These are phyloP conservation scores for Thermophis baileyi DNA, from an alignment of 2,113 vertebrate genomes.

Conservation along the genomic window DNA sequence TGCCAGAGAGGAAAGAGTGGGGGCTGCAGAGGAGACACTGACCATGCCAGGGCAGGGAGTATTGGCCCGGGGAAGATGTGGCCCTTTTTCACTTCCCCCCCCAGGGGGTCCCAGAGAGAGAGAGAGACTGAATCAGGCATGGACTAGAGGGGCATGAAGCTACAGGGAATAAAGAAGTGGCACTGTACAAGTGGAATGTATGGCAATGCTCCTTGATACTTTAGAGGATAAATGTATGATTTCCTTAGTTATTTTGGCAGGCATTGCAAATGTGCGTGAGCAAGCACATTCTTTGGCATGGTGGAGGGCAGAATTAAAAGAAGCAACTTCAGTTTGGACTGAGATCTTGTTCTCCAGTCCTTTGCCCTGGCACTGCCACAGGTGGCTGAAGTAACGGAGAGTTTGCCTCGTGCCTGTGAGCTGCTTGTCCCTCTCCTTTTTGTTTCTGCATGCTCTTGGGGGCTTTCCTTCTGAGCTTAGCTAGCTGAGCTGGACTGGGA, in stretches of 20 bases:
- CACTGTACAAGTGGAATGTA: conserved; percentile 43
- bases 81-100: conserved; percentile 36
- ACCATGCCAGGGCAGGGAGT: conserved; percentile 58
- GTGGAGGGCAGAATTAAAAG: background rate
- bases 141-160: conserved; percentile 44
- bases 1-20: conserved; percentile 62
- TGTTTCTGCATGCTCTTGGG: conserved; percentile 15
- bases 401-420: conserved; percentile 2
- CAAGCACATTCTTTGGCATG: conserved; percentile 7
- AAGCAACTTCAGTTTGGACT: background rate
- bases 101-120: conserved; percentile 49
- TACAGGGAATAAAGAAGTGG: conserved; percentile 19
- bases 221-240: conserved; percentile 42
- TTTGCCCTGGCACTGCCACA: background rate
- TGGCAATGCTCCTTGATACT: conserved; percentile 56
- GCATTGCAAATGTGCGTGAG: conserved; percentile 12
- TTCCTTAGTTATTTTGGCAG: background rate
- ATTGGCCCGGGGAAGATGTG: conserved; percentile 45
- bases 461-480: conserved; percentile 20
- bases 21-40: conserved; percentile 61
- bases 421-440: conserved; percentile 33
- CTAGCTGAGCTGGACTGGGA: conserved; percentile 26
- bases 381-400: background rate
- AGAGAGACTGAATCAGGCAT: conserved; percentile 31
- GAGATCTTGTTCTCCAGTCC: conserved; percentile 16